Evolutionary conservation across 2,113 vertebrate genomes (phyloP), one percentile per base, ranked within the genome.

Genomic region (Otocyon megalotis): DNA sequence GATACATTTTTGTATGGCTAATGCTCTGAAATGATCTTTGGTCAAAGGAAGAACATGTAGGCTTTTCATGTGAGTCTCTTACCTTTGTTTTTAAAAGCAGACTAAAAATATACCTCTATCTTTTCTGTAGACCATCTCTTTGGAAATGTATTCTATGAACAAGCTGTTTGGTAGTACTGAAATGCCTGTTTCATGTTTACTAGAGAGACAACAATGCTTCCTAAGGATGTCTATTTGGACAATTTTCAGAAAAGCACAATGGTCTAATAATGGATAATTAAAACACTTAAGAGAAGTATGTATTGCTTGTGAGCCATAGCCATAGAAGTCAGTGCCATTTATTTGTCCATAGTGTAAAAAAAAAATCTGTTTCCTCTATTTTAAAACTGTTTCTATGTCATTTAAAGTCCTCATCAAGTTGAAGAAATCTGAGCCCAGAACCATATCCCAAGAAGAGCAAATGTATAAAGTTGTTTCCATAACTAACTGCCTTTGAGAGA

Each of bases 281-380:
- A 98, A 97, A 97, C 90, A 96, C 97, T 98, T 97, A 98, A 98
- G 93, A 97, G 97, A 97, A 92, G 28, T 93, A 80, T 86, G 93
- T 89, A 62, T 14, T 94, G 80, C 88, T 90, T 69, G 56, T 96
- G 84, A 94, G n/a, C 96, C 93, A 54, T 20, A 97, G 93, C 92
- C 91, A 92, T 93, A 97, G 53, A 96, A 63, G 26, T 77, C 76
- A 63, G 54, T 88, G 90, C 26, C 79, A 91, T 84, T 63, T 83
- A 83, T 79, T 94, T 91, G 77, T 54, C 82, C 79, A 81, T 81
- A 80, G 20, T 56, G 4, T 90, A 24, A 77, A 81, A 82, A 93
- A 83, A 85, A 83, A 79, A 50, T 32, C 15, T 32, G 58, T 88
- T 90, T 92, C 82, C 97, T 77, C 77, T 74, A 4, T 56, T n/a